Evolutionary conservation across 53 echinoderm and acorn worm genomes (phyloP), one percentile per base, ranked within the genome.

Genomic region (Temnopleurus reevesii): DNA sequence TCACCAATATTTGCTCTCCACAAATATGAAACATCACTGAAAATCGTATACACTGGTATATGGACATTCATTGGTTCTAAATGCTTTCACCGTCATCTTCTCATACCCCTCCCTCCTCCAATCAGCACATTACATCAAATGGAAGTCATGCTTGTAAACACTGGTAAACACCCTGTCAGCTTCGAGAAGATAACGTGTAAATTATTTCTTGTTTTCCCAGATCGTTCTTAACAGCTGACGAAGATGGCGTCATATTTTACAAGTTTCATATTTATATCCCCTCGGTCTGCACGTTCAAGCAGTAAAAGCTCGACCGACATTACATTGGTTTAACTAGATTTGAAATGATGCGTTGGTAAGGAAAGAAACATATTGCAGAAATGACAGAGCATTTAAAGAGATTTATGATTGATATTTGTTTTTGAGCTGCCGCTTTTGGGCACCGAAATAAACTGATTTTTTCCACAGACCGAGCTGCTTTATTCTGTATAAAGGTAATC

Each of bases 61-160:
- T n/a, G n/a, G n/a, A n/a, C n/a, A n/a, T n/a, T n/a, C n/a, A n/a
- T n/a, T n/a, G n/a, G n/a, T n/a, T n/a, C n/a, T n/a, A n/a, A n/a
- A n/a, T n/a, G n/a, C 29, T 36, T 19, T 34, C 49, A 0, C 79
- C 49, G 0, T 47, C 46, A 12, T 46, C 46, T 23, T 44, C 77
- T 44, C 77, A 43, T 6, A 15, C 12, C 38, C 79, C 8, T 46
- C 13, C 29, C 8, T 26, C 15, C 10, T 23, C 25, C 0, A 58
- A 34, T 79, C 79, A 79, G 45, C 47, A 29, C 47, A 79, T 79
- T 49, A 79, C 79, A 23, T 45, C 49, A 79, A 79, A 79, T 79
- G 79, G 79, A 79, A 46, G 47, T 47, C 10, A 27, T 79, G 79
- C 46, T 79, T 79, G 79, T 79, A 79, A 79, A 79, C 12, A 79